Evolutionary conservation across 2,888 invertebrate species (phyloP).

Genomic region (Electrophaes corylata): DNA sequence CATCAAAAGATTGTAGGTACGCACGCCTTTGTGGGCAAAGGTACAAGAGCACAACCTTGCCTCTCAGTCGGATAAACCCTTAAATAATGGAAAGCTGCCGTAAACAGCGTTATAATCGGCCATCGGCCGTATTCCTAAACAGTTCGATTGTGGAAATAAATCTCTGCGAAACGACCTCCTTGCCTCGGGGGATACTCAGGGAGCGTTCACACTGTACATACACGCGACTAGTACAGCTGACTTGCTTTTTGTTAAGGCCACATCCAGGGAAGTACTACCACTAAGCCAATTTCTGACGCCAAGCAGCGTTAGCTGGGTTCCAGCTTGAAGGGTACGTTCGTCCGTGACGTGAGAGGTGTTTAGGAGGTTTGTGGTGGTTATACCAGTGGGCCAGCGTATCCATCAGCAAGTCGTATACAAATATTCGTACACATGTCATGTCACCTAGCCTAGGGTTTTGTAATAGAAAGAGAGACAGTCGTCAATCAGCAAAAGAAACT

Average conservation of each 20-base stretch:
- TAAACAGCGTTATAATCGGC: slow-evolving; percentile 43
- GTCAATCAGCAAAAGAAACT: background rate
- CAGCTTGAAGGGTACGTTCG: background rate
- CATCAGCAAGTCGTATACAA: too few relatives aligned
- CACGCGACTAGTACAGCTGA: background rate
- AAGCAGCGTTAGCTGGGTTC: too few relatives aligned
- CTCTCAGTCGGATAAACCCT: slow-evolving; percentile 12
- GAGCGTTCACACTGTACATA: slow-evolving; percentile 34
- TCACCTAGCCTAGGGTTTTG: too few relatives aligned
- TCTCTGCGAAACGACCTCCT: slow-evolving; percentile 44
- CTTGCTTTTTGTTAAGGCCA: too few relatives aligned
- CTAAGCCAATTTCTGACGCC: too few relatives aligned
- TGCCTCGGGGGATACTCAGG: slow-evolving; percentile 36
- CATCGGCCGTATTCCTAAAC: slow-evolving; percentile 42
- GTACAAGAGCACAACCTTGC: slow-evolving; percentile 1
- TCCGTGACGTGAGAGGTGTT: too few relatives aligned
- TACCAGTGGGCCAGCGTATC: too few relatives aligned
- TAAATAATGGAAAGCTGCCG: slow-evolving; percentile 26
- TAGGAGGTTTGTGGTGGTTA: too few relatives aligned
- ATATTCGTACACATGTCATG: too few relatives aligned
- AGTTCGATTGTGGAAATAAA: slow-evolving; percentile 48
- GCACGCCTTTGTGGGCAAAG: background rate
- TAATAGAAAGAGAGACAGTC: too few relatives aligned
- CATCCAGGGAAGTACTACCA: too few relatives aligned
- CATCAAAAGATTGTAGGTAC: background rate